Base-by-base conservation (phyloP, 2,113 vertebrate genomes). In the Prochilodus magdalenae region DNA sequence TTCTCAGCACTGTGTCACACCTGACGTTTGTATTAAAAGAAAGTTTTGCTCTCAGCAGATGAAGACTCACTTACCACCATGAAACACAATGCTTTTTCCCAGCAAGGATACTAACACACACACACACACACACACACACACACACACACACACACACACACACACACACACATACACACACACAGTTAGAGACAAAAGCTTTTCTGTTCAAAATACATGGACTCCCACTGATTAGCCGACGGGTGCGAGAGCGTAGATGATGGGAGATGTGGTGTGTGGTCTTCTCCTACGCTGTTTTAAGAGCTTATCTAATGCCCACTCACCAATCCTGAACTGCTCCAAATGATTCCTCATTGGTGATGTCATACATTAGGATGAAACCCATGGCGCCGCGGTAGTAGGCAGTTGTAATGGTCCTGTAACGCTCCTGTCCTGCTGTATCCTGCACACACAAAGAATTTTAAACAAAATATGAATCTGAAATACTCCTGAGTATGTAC, bases 291-390 rank as follows among this genome's bases (percentile, higher is more conserved):
- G 5, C 65, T 36, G 33, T 33, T 47, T 8, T 15, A 22, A 75
- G 51, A 30, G 26, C 5, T 5, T 3, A 3, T 20, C 27, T 16
- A 4, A 33, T n/a, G 22, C 24, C 51, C 59, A 73, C 83, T 83
- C 73, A 87, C 86, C 86, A 87, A 81, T 87, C 86, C 81, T 87
- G 86, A 24, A 87, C 86, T 0, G 80, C 80, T 60, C 71, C 69
- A 8, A 83, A 86, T 0, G 85, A 86, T 49, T 86, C 85, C 69
- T 83, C 81, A n/a, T 83, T 86, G 36, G 84, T 86, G 51, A 86
- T 86, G 81, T 86, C 84, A 76, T 86, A 86, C 83, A 85, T 85
- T 49, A 85, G 79, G 47, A 85, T 81, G 79, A 85, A 85, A 30
- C 83, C 83, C 83, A 86, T 86, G 59, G 85, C 85, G 1, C 85